Percentiles rank a stretch among this genome's conserved stretches.
phyloP scores from a whole-genome alignment of 2,113 vertebrate species.

The Campylomormyrus numenius region DNA sequence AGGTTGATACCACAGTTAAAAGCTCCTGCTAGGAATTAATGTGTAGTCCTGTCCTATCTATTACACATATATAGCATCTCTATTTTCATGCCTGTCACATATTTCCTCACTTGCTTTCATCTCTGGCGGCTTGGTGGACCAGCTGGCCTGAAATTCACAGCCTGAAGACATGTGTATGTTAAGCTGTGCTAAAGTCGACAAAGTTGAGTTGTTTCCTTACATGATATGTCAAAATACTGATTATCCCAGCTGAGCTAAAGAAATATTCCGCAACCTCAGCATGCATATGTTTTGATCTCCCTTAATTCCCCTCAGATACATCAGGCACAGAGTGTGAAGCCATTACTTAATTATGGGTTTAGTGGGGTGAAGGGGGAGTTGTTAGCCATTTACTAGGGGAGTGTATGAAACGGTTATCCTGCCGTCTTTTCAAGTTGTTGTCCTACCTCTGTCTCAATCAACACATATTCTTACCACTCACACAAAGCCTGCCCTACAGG shows the following conservation, averaged over 20 bases:
- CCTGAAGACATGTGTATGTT: background rate
- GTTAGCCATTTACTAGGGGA: background rate
- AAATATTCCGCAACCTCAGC: background rate
- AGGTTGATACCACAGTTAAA: constrained; percentile 9
- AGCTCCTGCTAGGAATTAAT: background rate
- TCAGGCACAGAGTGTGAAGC: background rate
- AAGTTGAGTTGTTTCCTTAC: background rate
- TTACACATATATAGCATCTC: background rate
- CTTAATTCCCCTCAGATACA: background rate
- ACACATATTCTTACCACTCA: background rate
- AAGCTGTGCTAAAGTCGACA: background rate
- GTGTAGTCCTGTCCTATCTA: background rate
- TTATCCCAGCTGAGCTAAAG: background rate
- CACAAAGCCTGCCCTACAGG: background rate
- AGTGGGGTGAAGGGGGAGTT: background rate
- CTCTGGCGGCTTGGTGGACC: background rate
- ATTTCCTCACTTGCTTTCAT: background rate
- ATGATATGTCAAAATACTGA: background rate
- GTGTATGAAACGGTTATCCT: background rate
- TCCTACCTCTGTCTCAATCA: background rate
- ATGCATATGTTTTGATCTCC: background rate
- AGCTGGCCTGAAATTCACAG: background rate
- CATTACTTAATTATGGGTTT: background rate
- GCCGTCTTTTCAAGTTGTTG: background rate
- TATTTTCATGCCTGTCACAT: background rate